Conservation (phyloP, 1,140 invertebrate species). For the Sminthurides bifidus region DNA sequence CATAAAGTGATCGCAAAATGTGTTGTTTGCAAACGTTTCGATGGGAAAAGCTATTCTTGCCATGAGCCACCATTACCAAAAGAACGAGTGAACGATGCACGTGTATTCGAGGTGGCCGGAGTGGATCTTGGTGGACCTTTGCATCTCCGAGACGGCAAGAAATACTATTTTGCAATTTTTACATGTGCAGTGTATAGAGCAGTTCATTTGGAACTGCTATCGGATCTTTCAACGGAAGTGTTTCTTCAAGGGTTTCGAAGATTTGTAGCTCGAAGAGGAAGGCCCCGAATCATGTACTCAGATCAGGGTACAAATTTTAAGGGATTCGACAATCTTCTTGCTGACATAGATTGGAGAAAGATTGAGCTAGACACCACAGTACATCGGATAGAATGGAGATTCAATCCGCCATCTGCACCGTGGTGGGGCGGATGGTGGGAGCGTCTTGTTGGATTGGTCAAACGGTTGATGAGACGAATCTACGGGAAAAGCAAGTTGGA, state of each 20-base stretch:
- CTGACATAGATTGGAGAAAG: constrained; percentile 22
- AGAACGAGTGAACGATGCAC: constrained; percentile 33
- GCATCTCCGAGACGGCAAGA: constrained; percentile 27
- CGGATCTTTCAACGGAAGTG: constrained; percentile 23
- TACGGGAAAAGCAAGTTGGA: constrained; percentile 31
- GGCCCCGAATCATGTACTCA: constrained; percentile 20
- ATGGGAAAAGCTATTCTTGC: not conserved
- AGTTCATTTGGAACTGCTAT: constrained; percentile 32
- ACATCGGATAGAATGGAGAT: constrained; percentile 34
- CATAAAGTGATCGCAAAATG: not conserved
- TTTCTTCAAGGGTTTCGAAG: constrained; percentile 29
- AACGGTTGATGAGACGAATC: constrained; percentile 32
- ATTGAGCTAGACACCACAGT: constrained; percentile 11
- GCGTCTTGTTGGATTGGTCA: constrained; percentile 36
- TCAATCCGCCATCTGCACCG: constrained; percentile 35
- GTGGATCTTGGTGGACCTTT: constrained; percentile 35
- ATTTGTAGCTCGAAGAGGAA: constrained; percentile 30
- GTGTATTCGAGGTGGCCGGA: constrained; percentile 33
- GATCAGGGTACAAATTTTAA: constrained; percentile 36
- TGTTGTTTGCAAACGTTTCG: not conserved
- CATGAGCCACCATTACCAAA: constrained; percentile 21
- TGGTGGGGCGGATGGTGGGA: constrained; percentile 39
- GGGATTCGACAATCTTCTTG: constrained; percentile 24
- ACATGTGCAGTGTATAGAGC: constrained; percentile 34
- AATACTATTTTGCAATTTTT: constrained; percentile 33